Conservation (phyloP, 2,113 vertebrate genomes). For the Xyrauchen texanus region DNA sequence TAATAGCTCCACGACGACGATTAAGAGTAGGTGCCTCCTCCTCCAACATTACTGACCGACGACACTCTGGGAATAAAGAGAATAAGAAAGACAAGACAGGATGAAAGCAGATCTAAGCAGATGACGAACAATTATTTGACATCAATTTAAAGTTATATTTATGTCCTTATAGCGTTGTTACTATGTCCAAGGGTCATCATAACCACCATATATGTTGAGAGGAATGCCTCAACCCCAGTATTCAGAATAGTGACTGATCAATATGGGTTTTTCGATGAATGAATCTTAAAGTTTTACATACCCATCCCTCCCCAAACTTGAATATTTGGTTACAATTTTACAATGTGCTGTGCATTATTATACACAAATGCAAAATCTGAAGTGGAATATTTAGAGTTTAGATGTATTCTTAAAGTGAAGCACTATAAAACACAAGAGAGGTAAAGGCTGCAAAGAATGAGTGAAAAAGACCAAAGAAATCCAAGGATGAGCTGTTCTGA, state of each 20-base stretch:
- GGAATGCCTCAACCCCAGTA: too few relatives aligned
- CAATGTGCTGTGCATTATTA: too few relatives aligned
- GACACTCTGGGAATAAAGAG: not conserved
- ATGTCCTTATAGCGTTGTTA: too few relatives aligned
- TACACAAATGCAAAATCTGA: not conserved
- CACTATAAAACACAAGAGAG: not conserved
- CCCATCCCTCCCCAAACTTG: too few relatives aligned
- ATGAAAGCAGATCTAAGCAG: not conserved
- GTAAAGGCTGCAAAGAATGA: not conserved
- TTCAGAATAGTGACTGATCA: too few relatives aligned
- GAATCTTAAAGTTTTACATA: too few relatives aligned
- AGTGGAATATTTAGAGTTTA: not conserved
- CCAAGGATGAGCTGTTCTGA: conserved; percentile 2
- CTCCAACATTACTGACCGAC: conserved; percentile 62
- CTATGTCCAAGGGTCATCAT: too few relatives aligned
- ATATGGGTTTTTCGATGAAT: too few relatives aligned
- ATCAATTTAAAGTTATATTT: too few relatives aligned
- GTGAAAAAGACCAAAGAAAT: not conserved
- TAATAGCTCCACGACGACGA: conserved; percentile 91
- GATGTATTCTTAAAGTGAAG: not conserved
- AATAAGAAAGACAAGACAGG: conserved; percentile 26
- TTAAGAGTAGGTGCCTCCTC: conserved; percentile 84
- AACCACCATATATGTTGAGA: too few relatives aligned
- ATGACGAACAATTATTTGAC: not conserved
- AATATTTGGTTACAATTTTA: too few relatives aligned